These are phyloP conservation scores for Creontiades dilutus DNA, from an alignment of 2,888 invertebrate genomes.

Conservation along the genomic window DNA sequence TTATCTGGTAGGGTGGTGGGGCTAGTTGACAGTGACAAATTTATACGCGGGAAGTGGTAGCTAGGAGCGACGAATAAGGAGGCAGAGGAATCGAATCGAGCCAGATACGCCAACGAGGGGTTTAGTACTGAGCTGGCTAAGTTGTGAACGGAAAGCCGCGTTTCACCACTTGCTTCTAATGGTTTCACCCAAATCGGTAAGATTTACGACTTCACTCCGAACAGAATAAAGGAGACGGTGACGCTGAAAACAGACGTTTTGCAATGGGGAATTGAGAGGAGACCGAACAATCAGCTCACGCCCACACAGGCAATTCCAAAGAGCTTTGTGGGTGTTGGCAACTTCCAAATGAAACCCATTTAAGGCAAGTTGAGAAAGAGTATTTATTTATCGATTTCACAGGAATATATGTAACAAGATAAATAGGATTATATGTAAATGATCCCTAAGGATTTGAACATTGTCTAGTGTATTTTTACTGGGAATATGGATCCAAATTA, in stretches of 20 bases:
- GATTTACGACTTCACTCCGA: constrained; percentile 14
- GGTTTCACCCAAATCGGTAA: constrained; percentile 1
- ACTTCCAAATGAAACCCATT: no score
- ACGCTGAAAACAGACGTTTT: neutral
- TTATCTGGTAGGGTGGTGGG: no score
- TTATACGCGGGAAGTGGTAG: neutral
- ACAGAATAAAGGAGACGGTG: neutral
- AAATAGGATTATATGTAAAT: no score
- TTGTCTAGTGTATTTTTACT: no score
- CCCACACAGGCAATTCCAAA: no score
- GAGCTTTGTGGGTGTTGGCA: no score
- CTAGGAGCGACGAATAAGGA: neutral
- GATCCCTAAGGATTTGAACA: no score
- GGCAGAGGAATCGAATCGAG: neutral
- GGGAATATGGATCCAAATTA: no score
- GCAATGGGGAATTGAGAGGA: neutral
- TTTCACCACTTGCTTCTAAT: constrained; percentile 20
- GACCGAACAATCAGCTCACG: no score
- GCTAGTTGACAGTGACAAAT: neutral
- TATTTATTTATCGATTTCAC: no score
- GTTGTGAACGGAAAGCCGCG: constrained; percentile 9
- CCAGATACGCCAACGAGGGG: neutral
- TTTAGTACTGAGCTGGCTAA: neutral
- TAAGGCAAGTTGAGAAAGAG: no score
- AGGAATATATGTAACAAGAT: no score